These are phyloP conservation scores for Labroides dimidiatus DNA, from an alignment of 2,797 vertebrate genomes.

Conservation along the genomic window DNA sequence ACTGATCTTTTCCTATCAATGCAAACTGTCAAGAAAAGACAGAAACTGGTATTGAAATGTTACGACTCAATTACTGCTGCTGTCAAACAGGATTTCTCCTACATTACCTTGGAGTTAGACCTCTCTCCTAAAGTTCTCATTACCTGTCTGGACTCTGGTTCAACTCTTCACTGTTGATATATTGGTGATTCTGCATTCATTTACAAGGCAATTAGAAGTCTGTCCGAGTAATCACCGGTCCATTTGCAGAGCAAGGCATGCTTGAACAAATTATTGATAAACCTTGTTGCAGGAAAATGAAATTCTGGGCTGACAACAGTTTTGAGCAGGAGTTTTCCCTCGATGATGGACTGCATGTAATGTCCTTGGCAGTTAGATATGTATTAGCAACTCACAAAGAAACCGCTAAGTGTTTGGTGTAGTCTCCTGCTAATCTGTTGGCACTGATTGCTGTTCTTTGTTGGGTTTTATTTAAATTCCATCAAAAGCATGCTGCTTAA, in stretches of 20 bases:
- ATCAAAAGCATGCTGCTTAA: constrained; percentile 41
- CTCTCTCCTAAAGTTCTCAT: constrained; percentile 22
- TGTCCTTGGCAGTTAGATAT: constrained; percentile 50
- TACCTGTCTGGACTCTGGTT: constrained; percentile 33
- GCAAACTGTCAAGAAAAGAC: constrained; percentile 27
- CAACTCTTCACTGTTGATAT: constrained; percentile 52
- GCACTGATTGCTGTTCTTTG: constrained; percentile 31
- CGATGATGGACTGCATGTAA: constrained; percentile 30
- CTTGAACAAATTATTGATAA: constrained; percentile 77
- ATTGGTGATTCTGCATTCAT: constrained; percentile 66
- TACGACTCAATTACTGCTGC: constrained; percentile 21
- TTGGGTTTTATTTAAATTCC: constrained; percentile 51
- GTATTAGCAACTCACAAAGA: constrained; percentile 34
- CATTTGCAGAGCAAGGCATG: constrained; percentile 70
- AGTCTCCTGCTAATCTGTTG: constrained; percentile 45
- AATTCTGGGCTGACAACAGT: constrained; percentile 45
- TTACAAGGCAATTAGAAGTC: constrained; percentile 72
- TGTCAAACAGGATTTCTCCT: constrained; percentile 43
- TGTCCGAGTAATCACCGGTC: constrained; percentile 71
- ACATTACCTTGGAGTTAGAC: constrained; percentile 17
- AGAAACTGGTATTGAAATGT: constrained; percentile 26
- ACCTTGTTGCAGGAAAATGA: constrained; percentile 61
- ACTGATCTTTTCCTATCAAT: constrained; percentile 25
- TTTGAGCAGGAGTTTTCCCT: constrained; percentile 38
- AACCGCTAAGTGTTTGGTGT: constrained; percentile 14